These are phyloP conservation scores for Drosophila aff. DNA, from an alignment of 1,140 invertebrate species.

Conservation along the genomic window DNA sequence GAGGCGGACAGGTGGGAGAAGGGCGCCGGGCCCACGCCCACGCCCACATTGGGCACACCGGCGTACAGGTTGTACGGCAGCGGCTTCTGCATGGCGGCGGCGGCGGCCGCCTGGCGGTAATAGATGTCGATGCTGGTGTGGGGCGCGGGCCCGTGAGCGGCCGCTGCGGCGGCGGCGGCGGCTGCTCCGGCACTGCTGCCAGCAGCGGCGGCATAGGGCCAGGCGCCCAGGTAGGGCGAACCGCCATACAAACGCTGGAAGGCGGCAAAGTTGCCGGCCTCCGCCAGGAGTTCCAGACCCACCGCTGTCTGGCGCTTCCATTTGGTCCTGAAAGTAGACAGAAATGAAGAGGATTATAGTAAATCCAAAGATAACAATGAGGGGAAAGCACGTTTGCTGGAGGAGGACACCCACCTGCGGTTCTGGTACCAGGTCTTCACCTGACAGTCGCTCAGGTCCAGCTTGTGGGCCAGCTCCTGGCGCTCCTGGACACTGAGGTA, in stretches of 20 bases:
- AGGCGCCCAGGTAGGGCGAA: constrained; percentile 88
- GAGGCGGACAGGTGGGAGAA: constrained; percentile 84
- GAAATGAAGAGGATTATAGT: background rate
- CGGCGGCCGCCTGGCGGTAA: constrained; percentile 90
- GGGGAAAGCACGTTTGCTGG: too few relatives aligned
- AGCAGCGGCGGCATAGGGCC: constrained; percentile 86
- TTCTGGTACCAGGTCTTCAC: constrained; percentile 99
- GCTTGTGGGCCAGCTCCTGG: constrained; percentile 98
- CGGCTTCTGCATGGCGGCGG: constrained; percentile 92
- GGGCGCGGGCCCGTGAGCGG: constrained; percentile 86
- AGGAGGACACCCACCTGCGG: constrained; percentile 90
- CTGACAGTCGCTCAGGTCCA: constrained; percentile 98
- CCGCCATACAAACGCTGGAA: constrained; percentile 96
- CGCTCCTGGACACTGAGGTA: constrained; percentile 99
- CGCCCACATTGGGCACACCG: constrained; percentile 75
- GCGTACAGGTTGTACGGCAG: constrained; percentile 90
- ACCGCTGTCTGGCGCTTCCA: constrained; percentile 99
- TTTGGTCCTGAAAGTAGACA: constrained; percentile 93
- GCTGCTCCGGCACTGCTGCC: constrained; percentile 76
- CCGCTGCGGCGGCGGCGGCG: constrained; percentile 53
- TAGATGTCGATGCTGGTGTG: constrained; percentile 91
- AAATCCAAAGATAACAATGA: too few relatives aligned
- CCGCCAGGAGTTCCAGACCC: constrained; percentile 96
- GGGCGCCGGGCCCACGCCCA: constrained; percentile 57
- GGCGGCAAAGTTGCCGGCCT: constrained; percentile 98